Percentiles rank a stretch among this genome's conserved stretches.
These are phyloP conservation scores for Paratilapia polleni DNA, from an alignment of 2,113 vertebrate species.

Conservation along the genomic window DNA sequence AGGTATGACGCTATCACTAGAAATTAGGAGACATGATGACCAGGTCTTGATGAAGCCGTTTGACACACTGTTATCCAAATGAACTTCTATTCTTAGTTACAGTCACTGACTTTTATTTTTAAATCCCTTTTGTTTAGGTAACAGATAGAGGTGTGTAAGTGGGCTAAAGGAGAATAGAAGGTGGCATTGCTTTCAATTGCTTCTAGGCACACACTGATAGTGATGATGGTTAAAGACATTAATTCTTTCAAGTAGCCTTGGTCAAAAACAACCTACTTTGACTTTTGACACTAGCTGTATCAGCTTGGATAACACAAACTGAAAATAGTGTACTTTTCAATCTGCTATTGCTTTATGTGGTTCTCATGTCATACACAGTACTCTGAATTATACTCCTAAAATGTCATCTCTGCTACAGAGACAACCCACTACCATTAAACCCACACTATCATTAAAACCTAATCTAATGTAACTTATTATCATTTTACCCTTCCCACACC, in stretches of 20 bases:
- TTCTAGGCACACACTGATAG: not conserved
- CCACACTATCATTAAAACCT: not conserved
- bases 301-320: not conserved
- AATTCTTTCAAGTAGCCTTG: not conserved
- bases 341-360: not conserved
- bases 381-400: not conserved
- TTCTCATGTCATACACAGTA: not conserved
- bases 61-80: slow-evolving; percentile 60
- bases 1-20: slow-evolving; percentile 22
- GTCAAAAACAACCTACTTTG: not conserved
- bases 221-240: not conserved
- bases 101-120: slow-evolving; percentile 2
- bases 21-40: slow-evolving; percentile 34
- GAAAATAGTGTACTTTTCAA: not conserved
- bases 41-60: slow-evolving; percentile 41
- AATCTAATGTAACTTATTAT: slow-evolving; percentile 6
- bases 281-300: not conserved
- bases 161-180: slow-evolving; percentile 4
- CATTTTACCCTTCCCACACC: slow-evolving; percentile 15
- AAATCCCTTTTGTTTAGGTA: slow-evolving; percentile 22
- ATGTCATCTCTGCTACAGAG: not conserved
- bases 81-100: slow-evolving; percentile 41
- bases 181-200: not conserved
- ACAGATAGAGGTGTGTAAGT: slow-evolving; percentile 3
- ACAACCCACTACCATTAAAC: not conserved